A percentile compares a stretch with the other conserved stretches of the same genome.
Conservation (phyloP, 2,888 invertebrate species). For the Cosmia pyralina region DNA sequence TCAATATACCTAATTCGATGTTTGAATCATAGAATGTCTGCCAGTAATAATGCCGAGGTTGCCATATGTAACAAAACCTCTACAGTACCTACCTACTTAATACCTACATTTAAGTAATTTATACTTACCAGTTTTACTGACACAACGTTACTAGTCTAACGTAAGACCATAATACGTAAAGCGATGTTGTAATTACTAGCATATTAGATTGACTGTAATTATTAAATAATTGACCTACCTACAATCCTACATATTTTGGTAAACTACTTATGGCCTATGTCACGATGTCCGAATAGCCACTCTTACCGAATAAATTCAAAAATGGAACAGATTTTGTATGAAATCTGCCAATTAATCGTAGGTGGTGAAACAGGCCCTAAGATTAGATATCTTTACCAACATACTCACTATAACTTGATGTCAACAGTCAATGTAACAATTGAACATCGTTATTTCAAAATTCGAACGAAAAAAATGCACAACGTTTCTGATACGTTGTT, state of each 20-base stretch:
- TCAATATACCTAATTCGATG: too few species aligned
- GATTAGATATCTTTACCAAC: constrained; percentile 57
- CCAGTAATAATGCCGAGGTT: too few species aligned
- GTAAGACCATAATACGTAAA: constrained; percentile 44
- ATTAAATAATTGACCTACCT: constrained; percentile 44
- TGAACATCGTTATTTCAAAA: constrained; percentile 59
- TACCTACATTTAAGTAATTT: constrained; percentile 11
- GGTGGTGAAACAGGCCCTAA: too few species aligned
- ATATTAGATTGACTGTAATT: constrained; percentile 46
- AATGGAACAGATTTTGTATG: too few species aligned
- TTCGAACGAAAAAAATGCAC: constrained; percentile 55
- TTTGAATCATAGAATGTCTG: too few species aligned
- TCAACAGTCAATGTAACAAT: constrained; percentile 58
- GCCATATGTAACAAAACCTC: too few species aligned
- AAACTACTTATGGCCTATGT: constrained; percentile 55
- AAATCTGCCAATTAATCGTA: too few species aligned
- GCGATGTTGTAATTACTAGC: constrained; percentile 52
- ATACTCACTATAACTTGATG: constrained; percentile 35
- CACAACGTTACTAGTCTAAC: constrained; percentile 39
- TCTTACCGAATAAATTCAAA: too few species aligned
- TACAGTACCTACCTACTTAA: too few species aligned
- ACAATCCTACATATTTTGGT: constrained; percentile 45
- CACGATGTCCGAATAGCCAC: too few species aligned
- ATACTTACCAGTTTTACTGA: constrained; percentile 28
- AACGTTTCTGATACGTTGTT: constrained; percentile 57